A percentile compares a stretch with the other conserved stretches of the same genome.
phyloP scores from a whole-genome alignment of 2,888 invertebrate genomes.

The Erebia ligea region DNA sequence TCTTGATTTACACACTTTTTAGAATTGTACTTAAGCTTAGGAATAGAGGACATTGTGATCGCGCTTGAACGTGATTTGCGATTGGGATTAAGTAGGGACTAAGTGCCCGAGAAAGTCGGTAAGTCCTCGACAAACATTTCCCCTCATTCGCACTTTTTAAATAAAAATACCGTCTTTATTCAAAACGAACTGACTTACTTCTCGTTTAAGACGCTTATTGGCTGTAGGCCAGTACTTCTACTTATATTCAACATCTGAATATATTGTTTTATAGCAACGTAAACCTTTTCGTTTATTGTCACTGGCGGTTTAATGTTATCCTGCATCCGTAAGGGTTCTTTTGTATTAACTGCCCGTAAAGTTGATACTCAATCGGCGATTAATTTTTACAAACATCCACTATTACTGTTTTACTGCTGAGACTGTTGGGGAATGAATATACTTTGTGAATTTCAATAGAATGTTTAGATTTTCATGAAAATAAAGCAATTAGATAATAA shows the following conservation, averaged over 20 bases:
- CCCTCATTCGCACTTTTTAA: constrained; percentile 14
- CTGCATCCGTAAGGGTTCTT: constrained; percentile 63
- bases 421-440: not conserved
- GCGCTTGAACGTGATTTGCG: constrained; percentile 17
- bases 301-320: constrained; percentile 62
- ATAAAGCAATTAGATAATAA: not conserved
- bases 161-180: constrained; percentile 13
- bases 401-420: constrained; percentile 16
- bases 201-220: constrained; percentile 63
- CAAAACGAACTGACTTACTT: constrained; percentile 14
- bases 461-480: constrained; percentile 4
- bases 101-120: constrained; percentile 13
- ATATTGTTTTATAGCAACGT: constrained; percentile 74
- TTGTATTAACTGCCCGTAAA: constrained; percentile 68
- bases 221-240: constrained; percentile 69
- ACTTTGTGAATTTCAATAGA: constrained; percentile 3
- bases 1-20: not conserved
- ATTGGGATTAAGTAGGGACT: constrained; percentile 14
- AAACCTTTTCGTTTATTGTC: constrained; percentile 72
- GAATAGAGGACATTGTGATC: constrained; percentile 5
- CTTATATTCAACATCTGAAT: constrained; percentile 71
- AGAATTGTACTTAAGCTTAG: constrained; percentile 13
- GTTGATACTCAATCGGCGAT: constrained; percentile 52
- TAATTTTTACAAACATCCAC: constrained; percentile 43
- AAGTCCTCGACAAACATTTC: constrained; percentile 20